Base-by-base conservation (phyloP, 2,113 vertebrate genomes). In the Miniopterus natalensis region DNA sequence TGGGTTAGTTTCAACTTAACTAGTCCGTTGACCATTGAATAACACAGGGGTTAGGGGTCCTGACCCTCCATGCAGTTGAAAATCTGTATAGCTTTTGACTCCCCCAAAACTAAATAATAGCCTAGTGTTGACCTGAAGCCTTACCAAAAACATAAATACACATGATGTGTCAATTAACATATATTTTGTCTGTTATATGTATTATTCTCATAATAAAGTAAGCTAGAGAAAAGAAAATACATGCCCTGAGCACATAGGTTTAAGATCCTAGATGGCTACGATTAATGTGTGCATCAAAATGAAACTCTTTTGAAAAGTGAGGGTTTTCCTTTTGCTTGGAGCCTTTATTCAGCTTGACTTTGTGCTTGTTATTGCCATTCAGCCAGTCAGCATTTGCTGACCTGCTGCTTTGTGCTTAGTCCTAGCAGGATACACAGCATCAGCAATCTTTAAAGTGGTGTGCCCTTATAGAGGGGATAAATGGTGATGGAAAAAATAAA, bases 271-370 rank as follows among this genome's bases (percentile, higher is more conserved):
- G 70, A 70, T 83, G 29, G 53, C 49, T 80, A 14, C 90, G 80
- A 77, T 94, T 95, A 81, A 75, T 93, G 31, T 51, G 20, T 84
- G 59, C 29, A 36, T 81, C 25, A 91, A 90, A 80, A 94, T 94
- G 47, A 88, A 93, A 66, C 12, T 81, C 11, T 75, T 31, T 49
- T 18, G 7, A 74, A 75, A 77, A 77, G 17, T 12, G 73, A 13
- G 1, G 66, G 51, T 89, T 65, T 80, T 75, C 9, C 29, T 20
- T 92, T 91, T 68, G 25, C 91, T 85, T 66, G n/a, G 13, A 89
- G 45, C 21, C 17, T 93, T 94, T 94, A 66, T 94, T 95, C 79
- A 45, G 20, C 55, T 71, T 65, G 25, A 85, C 70, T 70, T 70
- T 42, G 36, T 70, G 36, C 36, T n/a, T 70, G 18, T n/a, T 42